Base-by-base conservation (phyloP, 2,888 invertebrate species). In the Ochlodes sylvanus region DNA sequence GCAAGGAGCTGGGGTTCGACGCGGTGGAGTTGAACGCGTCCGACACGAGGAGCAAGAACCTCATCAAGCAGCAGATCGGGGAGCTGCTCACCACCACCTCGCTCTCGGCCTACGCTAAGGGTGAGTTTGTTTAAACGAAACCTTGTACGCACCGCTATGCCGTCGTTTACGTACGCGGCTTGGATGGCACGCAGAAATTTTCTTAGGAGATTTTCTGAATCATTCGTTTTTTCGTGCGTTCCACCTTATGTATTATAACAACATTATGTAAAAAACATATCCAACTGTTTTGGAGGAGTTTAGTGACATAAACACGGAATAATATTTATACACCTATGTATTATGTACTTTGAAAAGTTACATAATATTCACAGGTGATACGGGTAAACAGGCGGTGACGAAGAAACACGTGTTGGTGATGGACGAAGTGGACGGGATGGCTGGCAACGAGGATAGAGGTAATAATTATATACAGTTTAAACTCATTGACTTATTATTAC, bases 371-470 rank as follows among this genome's bases (percentile, higher is more conserved):
- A 9, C 73, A 94, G 93, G 94, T 69, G 80, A 83, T 15, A 87
- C 85, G 0, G 90, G 93, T 0, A 92, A 92, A 69, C 90, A 94
- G 70, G 93, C 94, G 0, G 92, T 95, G 0, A 94, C 95, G 0
- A 95, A 95, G 75, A 98, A 97, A 79, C 98, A 98, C 81, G 98
- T 98, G 14, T 89, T 99, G 7, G 94, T 99, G n/a, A 99, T 99
- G 99, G 99, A 99, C 82, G 99, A 99, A 94, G 99, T 99, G 0
- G 99, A 99, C 83, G 99, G 99, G 9, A 99, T 99, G 99, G 98
- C 99, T 0, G 99, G 99, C 3, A 99, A 99, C 85, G 98, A 99
- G 88, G 99, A 99, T 87, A 95, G 99, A 76, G 99, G 94, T 92
- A 73, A 69, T 12, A 27, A 14, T n/a, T 42, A 27, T 32, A 34